Evolutionary conservation across 2,888 invertebrate species (phyloP), one percentile per base, ranked within the genome.

Genomic region (Ichneumon xanthorius): DNA sequence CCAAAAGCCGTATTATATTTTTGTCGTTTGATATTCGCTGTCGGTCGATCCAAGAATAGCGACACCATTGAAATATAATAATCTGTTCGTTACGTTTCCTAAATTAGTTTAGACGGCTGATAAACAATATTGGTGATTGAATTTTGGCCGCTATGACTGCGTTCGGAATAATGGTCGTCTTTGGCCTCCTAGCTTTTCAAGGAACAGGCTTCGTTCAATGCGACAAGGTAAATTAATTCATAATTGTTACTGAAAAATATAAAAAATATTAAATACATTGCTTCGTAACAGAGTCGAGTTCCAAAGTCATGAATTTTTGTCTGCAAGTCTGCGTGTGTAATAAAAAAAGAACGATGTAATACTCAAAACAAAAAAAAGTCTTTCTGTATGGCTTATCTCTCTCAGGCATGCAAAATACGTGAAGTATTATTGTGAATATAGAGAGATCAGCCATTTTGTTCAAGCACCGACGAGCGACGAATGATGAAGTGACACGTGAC

Each of bases 151-250:
- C 33, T n/a, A 72, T 72, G 72, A 11, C 40, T 33, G 3, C 19
- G 11, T 22, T 37, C 19, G 37, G 33, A 22, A 11, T 55, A 37
- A 72, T 6, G 19, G 14, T 55, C 14, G 19, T 14, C 6, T 14
- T 30, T 6, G 55, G 40, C 14, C 58, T 72, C 2, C 11, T 72
- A 5, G 11, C 37, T 11, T 19, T 55, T 14, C 14, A 11, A 6
- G 37, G 40, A 2, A 37, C 14, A 33, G 7, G 30, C 4, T 63
- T 30, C 6, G 72, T 55, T 11, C 9, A 22, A 14, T 2, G 72
- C 37, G 19, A 58, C 19, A 22, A 22, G 72, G 72, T 72, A 55
- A 55, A 40, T 55, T 58, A 70, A 14, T 72, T 2, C 30, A n/a
- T 14, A 72, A 40, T 7, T 14, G 53, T 19, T 26, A 1, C 33